Evolutionary conservation across 2,113 vertebrate genomes (phyloP).

Genomic region (Lipotes vexillifer): DNA sequence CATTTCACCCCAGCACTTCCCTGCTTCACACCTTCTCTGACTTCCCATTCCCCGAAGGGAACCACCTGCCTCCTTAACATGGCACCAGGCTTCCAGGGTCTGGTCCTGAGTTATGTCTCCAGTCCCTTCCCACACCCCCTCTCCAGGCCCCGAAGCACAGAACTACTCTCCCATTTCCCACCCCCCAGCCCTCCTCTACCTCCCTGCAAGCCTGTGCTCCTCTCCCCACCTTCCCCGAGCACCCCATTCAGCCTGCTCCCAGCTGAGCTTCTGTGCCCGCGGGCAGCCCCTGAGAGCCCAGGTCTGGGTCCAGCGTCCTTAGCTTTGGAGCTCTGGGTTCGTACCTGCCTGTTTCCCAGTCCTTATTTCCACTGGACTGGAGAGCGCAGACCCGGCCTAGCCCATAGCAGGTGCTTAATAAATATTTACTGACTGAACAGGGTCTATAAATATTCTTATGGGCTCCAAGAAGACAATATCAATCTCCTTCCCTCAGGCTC

Average conservation of each 20-base stretch:
- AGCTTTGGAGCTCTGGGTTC: accelerated
- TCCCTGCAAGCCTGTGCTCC: too few relatives aligned
- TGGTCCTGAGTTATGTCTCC: neutral
- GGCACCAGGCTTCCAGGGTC: too few relatives aligned
- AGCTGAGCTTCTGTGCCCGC: neutral
- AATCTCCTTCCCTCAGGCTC: neutral
- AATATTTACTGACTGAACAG: neutral
- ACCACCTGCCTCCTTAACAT: neutral
- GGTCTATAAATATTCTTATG: neutral
- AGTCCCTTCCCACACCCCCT: neutral
- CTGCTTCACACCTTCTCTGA: neutral
- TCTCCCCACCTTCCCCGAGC: neutral
- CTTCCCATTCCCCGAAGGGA: neutral
- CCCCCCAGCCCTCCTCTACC: neutral
- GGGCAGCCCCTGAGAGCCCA: neutral
- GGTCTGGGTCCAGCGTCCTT: neutral
- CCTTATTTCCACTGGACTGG: neutral
- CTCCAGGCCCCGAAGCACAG: too few relatives aligned
- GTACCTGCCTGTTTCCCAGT: too few relatives aligned
- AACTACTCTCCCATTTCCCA: neutral
- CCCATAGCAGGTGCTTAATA: neutral
- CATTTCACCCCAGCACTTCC: neutral
- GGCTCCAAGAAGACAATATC: neutral
- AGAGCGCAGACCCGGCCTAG: neutral
- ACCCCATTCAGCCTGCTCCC: neutral